These are phyloP conservation scores for Teleogryllus occipitalis DNA, from an alignment of 1,140 invertebrate genomes.

Conservation along the genomic window DNA sequence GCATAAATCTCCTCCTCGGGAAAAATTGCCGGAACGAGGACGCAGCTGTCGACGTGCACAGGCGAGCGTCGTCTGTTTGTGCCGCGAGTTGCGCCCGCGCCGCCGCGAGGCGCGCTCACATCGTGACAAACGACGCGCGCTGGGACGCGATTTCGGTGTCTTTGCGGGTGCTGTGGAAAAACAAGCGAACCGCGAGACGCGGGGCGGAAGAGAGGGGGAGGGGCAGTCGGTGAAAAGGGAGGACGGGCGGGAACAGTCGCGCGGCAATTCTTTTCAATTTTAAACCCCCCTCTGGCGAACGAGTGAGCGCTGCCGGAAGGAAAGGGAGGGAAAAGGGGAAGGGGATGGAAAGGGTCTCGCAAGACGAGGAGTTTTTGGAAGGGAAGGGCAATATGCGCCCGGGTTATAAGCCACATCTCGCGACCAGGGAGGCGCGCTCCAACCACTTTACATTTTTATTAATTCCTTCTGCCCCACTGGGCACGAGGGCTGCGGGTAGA, in stretches of 20 bases:
- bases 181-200: background rate
- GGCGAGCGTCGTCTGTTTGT: background rate
- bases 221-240: too few relatives aligned
- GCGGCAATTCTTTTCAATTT: background rate
- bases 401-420: background rate
- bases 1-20: background rate
- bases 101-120: background rate
- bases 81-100: background rate
- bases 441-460: constrained; percentile 6
- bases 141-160: background rate
- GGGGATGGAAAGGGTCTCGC: too few relatives aligned
- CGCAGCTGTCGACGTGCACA: background rate
- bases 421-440: too few relatives aligned
- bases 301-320: background rate
- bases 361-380: background rate
- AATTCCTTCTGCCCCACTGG: background rate
- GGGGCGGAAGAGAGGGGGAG: too few relatives aligned
- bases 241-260: background rate
- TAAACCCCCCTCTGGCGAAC: background rate
- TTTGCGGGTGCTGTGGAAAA: background rate
- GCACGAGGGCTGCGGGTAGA: background rate
- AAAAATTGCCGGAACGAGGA: background rate
- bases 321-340: background rate
- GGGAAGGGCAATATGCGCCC: background rate
- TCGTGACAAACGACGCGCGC: background rate